A percentile compares a stretch with the other conserved stretches of the same genome.
These are phyloP conservation scores for Thamnophis elegans DNA, from an alignment of 2,797 vertebrate genomes.

Conservation along the genomic window DNA sequence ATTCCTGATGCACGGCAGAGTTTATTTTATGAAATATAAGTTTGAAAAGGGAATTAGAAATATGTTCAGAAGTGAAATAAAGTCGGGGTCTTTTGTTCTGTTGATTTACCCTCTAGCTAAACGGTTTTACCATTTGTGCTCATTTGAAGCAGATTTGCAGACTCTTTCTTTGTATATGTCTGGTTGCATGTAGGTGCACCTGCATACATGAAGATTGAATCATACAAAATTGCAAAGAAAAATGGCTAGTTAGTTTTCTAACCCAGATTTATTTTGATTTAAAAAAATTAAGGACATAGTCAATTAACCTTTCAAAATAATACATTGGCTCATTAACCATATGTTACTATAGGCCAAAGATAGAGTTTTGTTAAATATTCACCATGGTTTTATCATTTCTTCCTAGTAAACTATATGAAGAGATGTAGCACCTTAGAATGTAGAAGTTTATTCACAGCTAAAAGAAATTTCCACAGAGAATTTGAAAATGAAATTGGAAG, in stretches of 20 bases:
- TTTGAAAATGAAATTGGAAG: neutral
- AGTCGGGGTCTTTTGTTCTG: slow-evolving; percentile 14
- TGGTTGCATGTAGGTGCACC: neutral
- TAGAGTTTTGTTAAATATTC: neutral
- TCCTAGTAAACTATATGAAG: neutral
- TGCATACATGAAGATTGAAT: neutral
- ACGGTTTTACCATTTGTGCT: slow-evolving; percentile 25
- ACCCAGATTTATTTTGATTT: neutral
- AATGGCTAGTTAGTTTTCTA: neutral
- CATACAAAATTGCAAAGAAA: slow-evolving; percentile 1
- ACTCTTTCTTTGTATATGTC: neutral
- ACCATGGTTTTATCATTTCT: neutral
- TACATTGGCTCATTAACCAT: neutral
- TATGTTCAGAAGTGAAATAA: slow-evolving; percentile 7
- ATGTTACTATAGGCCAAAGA: neutral
- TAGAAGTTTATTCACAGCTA: neutral
- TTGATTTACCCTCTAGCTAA: slow-evolving; percentile 16
- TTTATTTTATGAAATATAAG: neutral
- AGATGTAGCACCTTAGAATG: neutral
- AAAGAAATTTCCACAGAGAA: neutral
- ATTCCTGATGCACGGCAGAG: slow-evolving; percentile 17
- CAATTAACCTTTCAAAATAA: neutral
- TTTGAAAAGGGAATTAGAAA: slow-evolving; percentile 19
- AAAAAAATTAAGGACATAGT: neutral
- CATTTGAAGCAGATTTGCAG: slow-evolving; percentile 1